These are phyloP conservation scores for Oreochromis grahami DNA, from an alignment of 2,797 vertebrate species.

Conservation along the genomic window DNA sequence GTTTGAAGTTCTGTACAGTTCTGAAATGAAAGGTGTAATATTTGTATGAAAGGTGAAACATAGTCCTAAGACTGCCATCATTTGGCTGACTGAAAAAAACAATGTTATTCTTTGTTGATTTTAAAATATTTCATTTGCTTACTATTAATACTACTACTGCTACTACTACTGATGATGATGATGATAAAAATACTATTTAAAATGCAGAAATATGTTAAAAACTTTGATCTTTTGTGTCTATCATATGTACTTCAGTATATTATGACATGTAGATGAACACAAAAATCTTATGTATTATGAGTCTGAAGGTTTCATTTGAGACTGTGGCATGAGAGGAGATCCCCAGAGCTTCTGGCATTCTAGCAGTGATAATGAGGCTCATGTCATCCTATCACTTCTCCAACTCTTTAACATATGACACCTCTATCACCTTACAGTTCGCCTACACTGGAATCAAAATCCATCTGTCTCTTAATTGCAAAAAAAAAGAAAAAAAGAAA, in stretches of 20 bases:
- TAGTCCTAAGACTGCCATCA: neutral
- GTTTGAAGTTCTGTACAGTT: neutral
- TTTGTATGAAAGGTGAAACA: neutral
- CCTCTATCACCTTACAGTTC: slow-evolving; percentile 31
- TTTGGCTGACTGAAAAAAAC: neutral
- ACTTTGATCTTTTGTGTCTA: neutral
- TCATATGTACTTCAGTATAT: neutral
- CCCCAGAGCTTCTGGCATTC: slow-evolving; percentile 10
- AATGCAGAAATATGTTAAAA: neutral
- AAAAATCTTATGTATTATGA: neutral
- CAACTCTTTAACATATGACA: slow-evolving; percentile 35
- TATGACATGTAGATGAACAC: neutral
- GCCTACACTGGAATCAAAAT: slow-evolving; percentile 17
- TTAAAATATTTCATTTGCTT: neutral
- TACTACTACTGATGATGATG: neutral
- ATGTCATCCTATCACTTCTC: slow-evolving; percentile 43
- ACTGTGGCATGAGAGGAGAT: neutral
- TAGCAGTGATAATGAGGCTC: slow-evolving; percentile 42
- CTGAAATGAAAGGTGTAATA: neutral
- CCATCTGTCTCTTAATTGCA: slow-evolving; percentile 17
- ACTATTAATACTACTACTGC: neutral
- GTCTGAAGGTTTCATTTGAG: neutral
- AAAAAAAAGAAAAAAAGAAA: too few relatives aligned
- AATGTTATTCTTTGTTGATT: neutral
- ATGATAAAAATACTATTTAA: neutral